These are phyloP conservation scores for Panthera uncia DNA, from an alignment of 2,113 vertebrate genomes.

Conservation along the genomic window DNA sequence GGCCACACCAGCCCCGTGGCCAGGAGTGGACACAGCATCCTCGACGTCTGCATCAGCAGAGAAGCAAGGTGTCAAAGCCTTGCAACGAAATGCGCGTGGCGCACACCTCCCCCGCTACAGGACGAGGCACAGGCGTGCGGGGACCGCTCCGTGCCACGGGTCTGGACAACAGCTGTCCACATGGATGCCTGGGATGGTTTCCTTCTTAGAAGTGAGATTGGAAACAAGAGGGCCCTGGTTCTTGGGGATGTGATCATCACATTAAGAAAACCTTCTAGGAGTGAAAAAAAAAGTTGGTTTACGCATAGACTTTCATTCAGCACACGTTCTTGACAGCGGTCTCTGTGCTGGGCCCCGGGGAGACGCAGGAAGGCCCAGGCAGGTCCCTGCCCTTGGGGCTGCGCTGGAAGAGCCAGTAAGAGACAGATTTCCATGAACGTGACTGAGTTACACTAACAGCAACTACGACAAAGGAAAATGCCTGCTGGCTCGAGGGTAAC, in stretches of 20 bases:
- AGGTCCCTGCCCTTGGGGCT: fast-evolving
- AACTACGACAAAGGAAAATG: fast-evolving
- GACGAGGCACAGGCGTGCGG: fast-evolving
- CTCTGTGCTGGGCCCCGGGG: neutral
- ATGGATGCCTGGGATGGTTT: fast-evolving
- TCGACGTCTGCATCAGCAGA: too few relatives aligned
- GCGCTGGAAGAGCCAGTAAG: fast-evolving
- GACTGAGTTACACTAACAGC: fast-evolving
- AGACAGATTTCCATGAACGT: neutral
- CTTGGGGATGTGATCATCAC: fast-evolving
- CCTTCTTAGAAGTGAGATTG: neutral
- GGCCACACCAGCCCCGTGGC: fast-evolving
- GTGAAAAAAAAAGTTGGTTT: neutral
- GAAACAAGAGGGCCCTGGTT: neutral
- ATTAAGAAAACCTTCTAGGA: neutral
- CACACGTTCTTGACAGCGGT: neutral
- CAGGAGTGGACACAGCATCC: fast-evolving
- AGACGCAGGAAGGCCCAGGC: neutral
- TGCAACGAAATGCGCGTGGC: fast-evolving
- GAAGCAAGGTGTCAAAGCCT: fast-evolving
- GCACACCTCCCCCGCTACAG: fast-evolving
- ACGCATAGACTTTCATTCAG: neutral
- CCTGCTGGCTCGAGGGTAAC: neutral
- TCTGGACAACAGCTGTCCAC: fast-evolving
- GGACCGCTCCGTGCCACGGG: fast-evolving